phyloP scores from a whole-genome alignment of 2,113 vertebrate species.

The Phocoena phocoena region DNA sequence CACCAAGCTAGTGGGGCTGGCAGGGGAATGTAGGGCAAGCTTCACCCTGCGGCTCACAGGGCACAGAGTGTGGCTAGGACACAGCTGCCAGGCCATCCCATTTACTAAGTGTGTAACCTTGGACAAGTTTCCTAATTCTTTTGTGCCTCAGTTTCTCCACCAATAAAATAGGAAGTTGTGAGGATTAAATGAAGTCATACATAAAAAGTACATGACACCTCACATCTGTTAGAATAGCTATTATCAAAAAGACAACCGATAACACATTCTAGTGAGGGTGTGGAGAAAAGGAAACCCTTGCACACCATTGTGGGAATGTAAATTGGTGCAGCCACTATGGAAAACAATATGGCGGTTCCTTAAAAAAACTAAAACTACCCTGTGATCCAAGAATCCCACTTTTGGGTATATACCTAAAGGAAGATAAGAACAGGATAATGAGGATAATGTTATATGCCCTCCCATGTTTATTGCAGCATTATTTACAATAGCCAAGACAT shows the following conservation, averaged over 20 bases:
- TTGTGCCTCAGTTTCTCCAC: not conserved
- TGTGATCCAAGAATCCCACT: not conserved
- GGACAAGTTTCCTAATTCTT: not conserved
- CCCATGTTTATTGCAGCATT: not conserved
- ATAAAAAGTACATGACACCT: not conserved
- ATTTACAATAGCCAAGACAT: not conserved
- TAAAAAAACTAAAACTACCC: not conserved
- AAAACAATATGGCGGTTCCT: not conserved
- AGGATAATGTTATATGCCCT: not conserved
- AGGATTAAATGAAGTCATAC: not conserved
- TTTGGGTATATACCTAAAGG: not conserved
- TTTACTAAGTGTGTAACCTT: not conserved
- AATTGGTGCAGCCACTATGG: not conserved
- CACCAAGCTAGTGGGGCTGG: not conserved
- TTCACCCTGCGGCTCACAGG: not conserved
- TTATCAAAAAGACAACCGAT: not conserved
- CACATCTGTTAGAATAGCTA: not conserved
- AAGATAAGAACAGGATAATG: not conserved
- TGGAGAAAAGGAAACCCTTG: not conserved
- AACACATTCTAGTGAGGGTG: not conserved
- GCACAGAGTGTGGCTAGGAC: not conserved
- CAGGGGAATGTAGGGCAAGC: not conserved
- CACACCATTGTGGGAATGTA: not conserved
- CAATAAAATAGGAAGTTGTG: not conserved
- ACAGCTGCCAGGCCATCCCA: not conserved